phyloP scores from a whole-genome alignment of 2,797 vertebrate genomes.

The Neosalanx taihuensis region DNA sequence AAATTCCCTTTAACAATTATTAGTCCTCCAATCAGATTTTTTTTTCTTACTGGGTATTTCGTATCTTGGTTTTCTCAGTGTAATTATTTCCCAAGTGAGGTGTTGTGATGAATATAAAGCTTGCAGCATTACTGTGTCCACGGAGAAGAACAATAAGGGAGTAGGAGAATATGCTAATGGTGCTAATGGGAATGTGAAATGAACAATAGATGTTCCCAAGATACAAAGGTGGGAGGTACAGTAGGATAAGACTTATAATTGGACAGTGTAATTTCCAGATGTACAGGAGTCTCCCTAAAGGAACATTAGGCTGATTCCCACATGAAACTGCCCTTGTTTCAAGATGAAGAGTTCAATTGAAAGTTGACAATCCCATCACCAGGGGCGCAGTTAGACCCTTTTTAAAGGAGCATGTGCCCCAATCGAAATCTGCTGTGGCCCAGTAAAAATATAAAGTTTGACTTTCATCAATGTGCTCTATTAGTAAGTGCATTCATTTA shows the following conservation, averaged over 20 bases:
- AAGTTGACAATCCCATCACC: background rate
- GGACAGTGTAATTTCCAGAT: background rate
- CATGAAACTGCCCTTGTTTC: background rate
- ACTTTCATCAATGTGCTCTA: too few species aligned
- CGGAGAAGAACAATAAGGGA: background rate
- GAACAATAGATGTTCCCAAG: slow-evolving; percentile 28
- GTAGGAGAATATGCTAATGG: slow-evolving; percentile 24
- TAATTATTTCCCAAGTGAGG: slow-evolving; percentile 1
- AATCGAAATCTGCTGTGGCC: too few species aligned
- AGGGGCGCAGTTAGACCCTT: too few species aligned
- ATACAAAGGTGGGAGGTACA: slow-evolving; percentile 30
- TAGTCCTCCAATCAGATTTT: background rate
- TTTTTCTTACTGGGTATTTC: background rate
- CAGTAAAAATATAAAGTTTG: too few species aligned
- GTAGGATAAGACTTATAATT: slow-evolving; percentile 13
- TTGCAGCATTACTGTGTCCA: background rate
- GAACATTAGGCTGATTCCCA: background rate
- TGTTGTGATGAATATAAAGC: background rate
- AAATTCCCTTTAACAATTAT: background rate
- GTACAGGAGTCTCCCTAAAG: too few species aligned
- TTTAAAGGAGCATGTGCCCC: too few species aligned
- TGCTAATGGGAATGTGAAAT: slow-evolving; percentile 12
- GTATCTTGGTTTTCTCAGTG: background rate
- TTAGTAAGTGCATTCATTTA: too few species aligned
- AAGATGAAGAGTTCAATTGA: background rate